A percentile compares a stretch with the other conserved stretches of the same genome.
phyloP scores from a whole-genome alignment of 2,797 vertebrate genomes.

The Lepilemur septentrionalis region DNA sequence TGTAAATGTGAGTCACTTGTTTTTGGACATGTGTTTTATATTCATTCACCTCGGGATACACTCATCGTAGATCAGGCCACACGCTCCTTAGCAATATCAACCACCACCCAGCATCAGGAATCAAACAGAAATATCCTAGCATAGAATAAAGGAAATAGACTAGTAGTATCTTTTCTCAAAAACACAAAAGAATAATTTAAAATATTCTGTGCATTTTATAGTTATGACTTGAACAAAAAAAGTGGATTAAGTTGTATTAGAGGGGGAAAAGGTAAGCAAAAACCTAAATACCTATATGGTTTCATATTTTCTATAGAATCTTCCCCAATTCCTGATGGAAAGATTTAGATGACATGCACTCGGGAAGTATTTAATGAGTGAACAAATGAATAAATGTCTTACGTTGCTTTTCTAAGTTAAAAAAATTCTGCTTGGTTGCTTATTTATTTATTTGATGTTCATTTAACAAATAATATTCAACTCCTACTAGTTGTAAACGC shows the following conservation, averaged over 20 bases:
- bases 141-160: background rate
- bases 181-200: slow-evolving; percentile 1
- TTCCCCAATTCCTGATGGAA: background rate
- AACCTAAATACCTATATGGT: background rate
- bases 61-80: background rate
- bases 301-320: background rate
- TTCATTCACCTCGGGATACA: background rate
- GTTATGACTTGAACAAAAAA: background rate
- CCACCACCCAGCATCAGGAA: background rate
- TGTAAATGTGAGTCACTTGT: slow-evolving; percentile 62
- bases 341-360: background rate
- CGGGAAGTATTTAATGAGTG: background rate
- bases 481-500: background rate
- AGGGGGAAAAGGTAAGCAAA: background rate
- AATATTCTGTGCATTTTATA: background rate
- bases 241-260: background rate
- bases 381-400: background rate
- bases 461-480: background rate
- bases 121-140: background rate
- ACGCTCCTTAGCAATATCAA: background rate
- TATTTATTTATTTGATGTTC: background rate
- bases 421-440: background rate
- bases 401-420: background rate
- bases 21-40: slow-evolving; percentile 24
- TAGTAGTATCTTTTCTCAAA: background rate